Evolutionary conservation across 2,797 vertebrate genomes (phyloP).

Genomic region (Menidia menidia): DNA sequence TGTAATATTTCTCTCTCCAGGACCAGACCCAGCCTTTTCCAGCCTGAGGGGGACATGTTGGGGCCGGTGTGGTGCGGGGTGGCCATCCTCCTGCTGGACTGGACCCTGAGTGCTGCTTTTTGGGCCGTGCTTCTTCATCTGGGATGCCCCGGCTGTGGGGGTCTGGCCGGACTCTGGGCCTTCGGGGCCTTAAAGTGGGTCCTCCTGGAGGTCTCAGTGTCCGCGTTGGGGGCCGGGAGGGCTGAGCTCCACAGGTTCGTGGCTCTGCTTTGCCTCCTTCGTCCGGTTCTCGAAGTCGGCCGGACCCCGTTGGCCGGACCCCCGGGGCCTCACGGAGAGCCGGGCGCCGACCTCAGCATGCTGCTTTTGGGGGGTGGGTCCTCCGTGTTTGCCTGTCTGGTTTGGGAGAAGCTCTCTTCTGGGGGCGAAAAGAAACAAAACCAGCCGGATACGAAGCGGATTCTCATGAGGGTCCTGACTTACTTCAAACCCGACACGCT

Average conservation of each 20-base stretch:
- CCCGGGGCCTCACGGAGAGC: not conserved
- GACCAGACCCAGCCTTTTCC: slow-evolving; percentile 13
- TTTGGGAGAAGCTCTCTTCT: slow-evolving; percentile 76
- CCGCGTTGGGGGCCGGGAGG: slow-evolving; percentile 15
- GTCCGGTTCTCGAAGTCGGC: slow-evolving; percentile 68
- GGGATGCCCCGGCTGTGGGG: slow-evolving; percentile 19
- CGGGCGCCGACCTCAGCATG: slow-evolving; percentile 49
- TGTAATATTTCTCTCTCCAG: too few relatives aligned
- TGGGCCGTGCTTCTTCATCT: slow-evolving; percentile 44
- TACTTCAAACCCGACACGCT: slow-evolving; percentile 79
- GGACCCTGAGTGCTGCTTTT: slow-evolving; percentile 15
- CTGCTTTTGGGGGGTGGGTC: slow-evolving; percentile 55
- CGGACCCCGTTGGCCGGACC: slow-evolving; percentile 34
- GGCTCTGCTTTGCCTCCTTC: slow-evolving; percentile 69
- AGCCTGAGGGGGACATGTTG: slow-evolving; percentile 25
- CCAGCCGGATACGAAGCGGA: slow-evolving; percentile 40
- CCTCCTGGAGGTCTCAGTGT: slow-evolving; percentile 47
- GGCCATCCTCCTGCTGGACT: slow-evolving; percentile 54
- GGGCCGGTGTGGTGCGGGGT: slow-evolving; percentile 11
- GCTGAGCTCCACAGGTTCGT: slow-evolving; percentile 49
- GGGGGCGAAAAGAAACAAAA: slow-evolving; percentile 14
- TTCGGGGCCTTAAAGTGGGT: slow-evolving; percentile 64
- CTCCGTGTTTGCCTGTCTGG: slow-evolving; percentile 59
- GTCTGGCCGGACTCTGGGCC: slow-evolving; percentile 65
- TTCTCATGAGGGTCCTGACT: slow-evolving; percentile 76